Evolutionary conservation across 1,140 invertebrate species (phyloP).

Genomic region (Sycophila sp.): DNA sequence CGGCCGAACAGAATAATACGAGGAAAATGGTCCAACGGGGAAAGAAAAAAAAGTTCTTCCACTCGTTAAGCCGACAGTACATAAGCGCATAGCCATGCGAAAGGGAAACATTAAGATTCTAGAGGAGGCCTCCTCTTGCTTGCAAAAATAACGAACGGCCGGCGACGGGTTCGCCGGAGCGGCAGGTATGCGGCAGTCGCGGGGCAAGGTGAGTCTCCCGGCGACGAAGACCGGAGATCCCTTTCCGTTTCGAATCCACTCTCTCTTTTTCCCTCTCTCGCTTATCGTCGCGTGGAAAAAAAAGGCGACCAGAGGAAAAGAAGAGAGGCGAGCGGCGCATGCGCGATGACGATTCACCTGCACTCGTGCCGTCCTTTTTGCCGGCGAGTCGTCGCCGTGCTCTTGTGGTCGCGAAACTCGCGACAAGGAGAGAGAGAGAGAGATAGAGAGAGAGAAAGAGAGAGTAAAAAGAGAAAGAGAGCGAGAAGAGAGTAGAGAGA

Average conservation of each 20-base stretch:
- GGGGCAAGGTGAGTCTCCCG: too few relatives aligned
- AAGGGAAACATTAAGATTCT: background rate
- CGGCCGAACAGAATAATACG: too few relatives aligned
- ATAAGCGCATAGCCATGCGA: too few relatives aligned
- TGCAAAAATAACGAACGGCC: constrained; percentile 14
- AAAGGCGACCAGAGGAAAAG: too few relatives aligned
- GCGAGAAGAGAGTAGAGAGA: background rate
- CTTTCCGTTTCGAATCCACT: constrained; percentile 34
- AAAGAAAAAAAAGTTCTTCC: too few relatives aligned
- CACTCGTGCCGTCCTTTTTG: background rate
- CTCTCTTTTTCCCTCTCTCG: background rate
- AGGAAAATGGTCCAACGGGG: too few relatives aligned
- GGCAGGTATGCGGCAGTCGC: background rate
- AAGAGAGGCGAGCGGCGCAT: background rate
- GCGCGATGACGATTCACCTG: background rate
- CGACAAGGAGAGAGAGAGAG: background rate
- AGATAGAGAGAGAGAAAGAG: background rate
- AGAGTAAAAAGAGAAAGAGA: background rate
- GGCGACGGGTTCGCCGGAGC: background rate
- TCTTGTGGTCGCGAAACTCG: background rate
- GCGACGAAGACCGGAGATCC: background rate
- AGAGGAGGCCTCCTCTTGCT: constrained; percentile 11
- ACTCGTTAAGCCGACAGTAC: too few relatives aligned
- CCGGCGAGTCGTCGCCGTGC: background rate
- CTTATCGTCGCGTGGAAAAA: too few relatives aligned